Evolutionary conservation across 2,113 vertebrate species (phyloP), one percentile per base, ranked within the genome.

Genomic region (Lepisosteus oculatus): DNA sequence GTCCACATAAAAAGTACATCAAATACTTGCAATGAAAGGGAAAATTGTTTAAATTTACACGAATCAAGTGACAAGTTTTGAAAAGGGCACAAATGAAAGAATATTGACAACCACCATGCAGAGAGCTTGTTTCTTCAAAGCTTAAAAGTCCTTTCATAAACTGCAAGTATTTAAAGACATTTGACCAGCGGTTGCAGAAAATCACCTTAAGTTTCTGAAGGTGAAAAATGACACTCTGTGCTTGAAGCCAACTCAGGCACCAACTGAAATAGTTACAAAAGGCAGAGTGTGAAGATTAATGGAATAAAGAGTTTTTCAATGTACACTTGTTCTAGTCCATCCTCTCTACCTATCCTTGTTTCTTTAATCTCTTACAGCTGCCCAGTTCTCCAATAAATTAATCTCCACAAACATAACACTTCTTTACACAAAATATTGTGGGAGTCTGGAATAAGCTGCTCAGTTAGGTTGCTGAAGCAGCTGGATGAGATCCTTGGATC

Each of bases 331-430:
- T 17, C 2, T 55, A 5, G 8, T 54, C 15, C n/a, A 8, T 17
- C 15, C 15, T 15, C 51, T 15, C 14, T 51, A 44, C 63, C 42
- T 44, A 9, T 65, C 11, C 29, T 66, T 15, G 8, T 45, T 45
- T 13, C 43, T 47, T n/a, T 8, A 42, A 13, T 2, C n/a, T 8
- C 5, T 43, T 63, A 8, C 61, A 8, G 17, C 65, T 29, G 17
- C 74, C 69, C 71, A 77, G 78, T 75, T 64, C 65, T n/a, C 1
- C 64, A 79, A 77, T 71, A 74, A 79, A 76, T 63, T 71, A 14
- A 43, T 77, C 71, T 74, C 77, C 79, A 76, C 80, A 75, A 81
- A 79, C 78, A 71, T 29, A 29, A 29, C 29, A 29, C 29, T 29
- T 29, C 29, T 29, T 29, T 29, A 29, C 29, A 29, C 1, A 29